Conservation (phyloP, 92 coral and sea anemone genomes). For the Hydrozoanthus gracilis region DNA sequence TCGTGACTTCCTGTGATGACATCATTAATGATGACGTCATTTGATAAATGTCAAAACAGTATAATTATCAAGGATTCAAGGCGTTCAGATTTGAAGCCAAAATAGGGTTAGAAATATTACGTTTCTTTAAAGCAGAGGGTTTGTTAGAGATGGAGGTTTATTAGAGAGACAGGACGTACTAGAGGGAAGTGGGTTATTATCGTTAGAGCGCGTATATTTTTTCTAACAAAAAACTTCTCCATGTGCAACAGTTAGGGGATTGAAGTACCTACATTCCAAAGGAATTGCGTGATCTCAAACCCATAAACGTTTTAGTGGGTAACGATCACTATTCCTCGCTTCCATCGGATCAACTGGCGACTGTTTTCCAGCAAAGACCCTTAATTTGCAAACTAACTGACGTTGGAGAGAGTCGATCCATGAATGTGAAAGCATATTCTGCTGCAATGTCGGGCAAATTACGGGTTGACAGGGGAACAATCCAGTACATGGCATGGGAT, state of each 20-base stretch:
- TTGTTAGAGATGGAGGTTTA: neutral
- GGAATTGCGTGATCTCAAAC: conserved; percentile 27
- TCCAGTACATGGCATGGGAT: conserved; percentile 13
- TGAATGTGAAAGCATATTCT: neutral
- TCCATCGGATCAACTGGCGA: neutral
- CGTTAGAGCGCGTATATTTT: neutral
- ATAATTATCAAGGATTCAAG: neutral
- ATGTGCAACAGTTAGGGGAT: conserved; percentile 6
- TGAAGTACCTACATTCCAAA: conserved; percentile 17
- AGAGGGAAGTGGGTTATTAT: neutral
- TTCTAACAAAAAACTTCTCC: neutral
- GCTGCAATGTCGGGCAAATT: neutral
- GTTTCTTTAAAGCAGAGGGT: neutral
- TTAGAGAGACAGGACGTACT: neutral
- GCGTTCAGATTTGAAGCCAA: conserved; percentile 15
- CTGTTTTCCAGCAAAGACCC: neutral
- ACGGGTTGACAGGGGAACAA: conserved; percentile 16
- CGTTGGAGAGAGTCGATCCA: conserved; percentile 10
- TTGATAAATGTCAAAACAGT: neutral
- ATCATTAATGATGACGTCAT: neutral
- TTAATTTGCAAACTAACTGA: conserved; percentile 4
- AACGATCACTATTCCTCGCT: conserved; percentile 14
- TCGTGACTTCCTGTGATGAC: conserved; percentile 22
- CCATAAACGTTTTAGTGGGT: conserved; percentile 8
- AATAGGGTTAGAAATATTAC: neutral